A percentile compares a stretch with the other conserved stretches of the same genome.
Conservation (phyloP, 2,113 vertebrate species). For the Cinclus mexicanus region DNA sequence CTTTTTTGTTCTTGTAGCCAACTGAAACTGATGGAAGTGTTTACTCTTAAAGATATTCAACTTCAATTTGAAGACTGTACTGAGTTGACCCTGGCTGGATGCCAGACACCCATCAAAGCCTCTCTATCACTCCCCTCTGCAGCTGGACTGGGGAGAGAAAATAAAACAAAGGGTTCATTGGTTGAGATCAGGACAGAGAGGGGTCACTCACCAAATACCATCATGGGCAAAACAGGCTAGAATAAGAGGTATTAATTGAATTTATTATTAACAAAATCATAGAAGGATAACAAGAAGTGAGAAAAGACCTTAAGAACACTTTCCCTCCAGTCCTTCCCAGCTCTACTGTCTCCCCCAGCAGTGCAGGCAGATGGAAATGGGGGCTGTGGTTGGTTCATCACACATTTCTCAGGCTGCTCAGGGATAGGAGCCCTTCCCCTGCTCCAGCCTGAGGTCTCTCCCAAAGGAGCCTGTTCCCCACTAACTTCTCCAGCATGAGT, state of each 20-base stretch:
- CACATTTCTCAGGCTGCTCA: neutral
- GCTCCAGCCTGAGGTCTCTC: neutral
- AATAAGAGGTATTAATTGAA: neutral
- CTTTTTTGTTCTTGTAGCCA: neutral
- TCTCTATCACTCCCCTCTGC: neutral
- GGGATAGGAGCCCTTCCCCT: neutral
- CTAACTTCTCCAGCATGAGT: rapidly evolving
- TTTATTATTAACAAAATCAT: neutral
- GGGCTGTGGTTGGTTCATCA: neutral
- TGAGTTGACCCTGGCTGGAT: neutral
- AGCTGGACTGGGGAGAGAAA: neutral
- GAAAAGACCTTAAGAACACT: neutral
- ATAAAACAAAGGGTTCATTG: neutral
- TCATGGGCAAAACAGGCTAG: neutral
- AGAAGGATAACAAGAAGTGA: neutral
- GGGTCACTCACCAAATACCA: neutral
- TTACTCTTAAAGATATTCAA: neutral
- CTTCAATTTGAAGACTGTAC: neutral
- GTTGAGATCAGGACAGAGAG: neutral
- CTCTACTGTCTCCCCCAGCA: neutral
- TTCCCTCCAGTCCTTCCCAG: neutral
- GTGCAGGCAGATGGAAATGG: neutral
- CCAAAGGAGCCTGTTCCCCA: neutral
- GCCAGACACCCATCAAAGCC: neutral
- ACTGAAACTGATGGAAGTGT: neutral